Percentiles rank a stretch among this genome's conserved stretches.
phyloP scores from a whole-genome alignment of 2,888 invertebrate species.

The Athetis lepigone region DNA sequence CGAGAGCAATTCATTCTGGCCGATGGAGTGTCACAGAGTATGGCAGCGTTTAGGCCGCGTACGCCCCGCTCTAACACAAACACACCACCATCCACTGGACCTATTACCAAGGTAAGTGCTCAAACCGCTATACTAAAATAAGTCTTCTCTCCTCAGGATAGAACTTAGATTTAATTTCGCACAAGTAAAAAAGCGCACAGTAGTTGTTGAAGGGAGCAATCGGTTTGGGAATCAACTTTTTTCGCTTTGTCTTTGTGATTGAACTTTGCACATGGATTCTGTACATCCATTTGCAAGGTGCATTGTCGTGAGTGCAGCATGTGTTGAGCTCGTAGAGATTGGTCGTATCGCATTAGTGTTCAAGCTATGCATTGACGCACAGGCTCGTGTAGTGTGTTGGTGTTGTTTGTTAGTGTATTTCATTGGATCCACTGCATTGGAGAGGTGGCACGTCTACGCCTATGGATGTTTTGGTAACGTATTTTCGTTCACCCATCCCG shows the following conservation, averaged over 20 bases:
- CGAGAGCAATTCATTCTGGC: conserved; percentile 99
- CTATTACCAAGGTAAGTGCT: conserved; percentile 97
- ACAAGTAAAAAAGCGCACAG: conserved; percentile 88
- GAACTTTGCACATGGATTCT: conserved; percentile 86
- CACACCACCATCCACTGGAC: conserved; percentile 94
- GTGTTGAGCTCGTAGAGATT: conserved; percentile 89
- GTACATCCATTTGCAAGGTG: conserved; percentile 86
- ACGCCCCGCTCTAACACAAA: conserved; percentile 95
- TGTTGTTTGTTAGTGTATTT: conserved; percentile 87
- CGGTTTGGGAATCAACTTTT: conserved; percentile 86
- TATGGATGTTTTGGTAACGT: conserved; percentile 88
- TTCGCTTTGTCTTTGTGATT: conserved; percentile 80
- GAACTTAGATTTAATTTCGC: conserved; percentile 82
- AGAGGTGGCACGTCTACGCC: conserved; percentile 89
- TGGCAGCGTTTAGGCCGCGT: conserved; percentile 99
- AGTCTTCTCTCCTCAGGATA: conserved; percentile 81
- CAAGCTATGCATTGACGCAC: conserved; percentile 88
- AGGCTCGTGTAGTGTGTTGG: conserved; percentile 89
- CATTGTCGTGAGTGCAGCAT: conserved; percentile 87
- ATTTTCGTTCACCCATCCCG: conserved; percentile 84
- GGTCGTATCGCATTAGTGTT: conserved; percentile 89
- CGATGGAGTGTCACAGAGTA: conserved; percentile 99
- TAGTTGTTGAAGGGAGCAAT: conserved; percentile 88
- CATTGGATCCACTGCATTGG: conserved; percentile 89
- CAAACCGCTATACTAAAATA: conserved; percentile 71